phyloP scores from a whole-genome alignment of 2,797 vertebrate genomes.

The Margarornis squamiger region DNA sequence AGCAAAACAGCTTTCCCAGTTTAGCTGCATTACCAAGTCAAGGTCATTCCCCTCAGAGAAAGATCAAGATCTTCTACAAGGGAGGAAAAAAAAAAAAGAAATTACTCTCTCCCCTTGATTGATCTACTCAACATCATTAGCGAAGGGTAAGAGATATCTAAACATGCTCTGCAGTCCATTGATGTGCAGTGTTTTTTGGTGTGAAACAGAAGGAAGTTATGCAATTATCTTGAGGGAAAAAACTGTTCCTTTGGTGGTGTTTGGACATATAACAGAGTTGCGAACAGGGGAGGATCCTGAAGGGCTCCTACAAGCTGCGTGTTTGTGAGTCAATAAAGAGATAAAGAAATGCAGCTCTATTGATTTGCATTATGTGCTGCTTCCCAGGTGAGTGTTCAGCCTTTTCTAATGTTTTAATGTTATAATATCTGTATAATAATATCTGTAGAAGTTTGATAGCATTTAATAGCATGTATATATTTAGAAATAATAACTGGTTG shows the following conservation, averaged over 20 bases:
- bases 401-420: not conserved
- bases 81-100: not conserved
- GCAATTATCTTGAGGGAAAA: not conserved
- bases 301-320: not conserved
- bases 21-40: slow-evolving; percentile 41
- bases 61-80: slow-evolving; percentile 18
- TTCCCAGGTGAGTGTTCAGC: not conserved
- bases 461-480: not conserved
- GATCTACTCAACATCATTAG: slow-evolving; percentile 51
- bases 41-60: slow-evolving; percentile 44
- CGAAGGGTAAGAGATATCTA: not conserved
- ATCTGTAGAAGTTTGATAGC: not conserved
- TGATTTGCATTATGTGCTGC: not conserved
- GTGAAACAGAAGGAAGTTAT: slow-evolving; percentile 24
- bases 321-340: not conserved
- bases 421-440: not conserved
- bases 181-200: not conserved
- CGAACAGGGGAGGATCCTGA: not conserved
- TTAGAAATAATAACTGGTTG: not conserved
- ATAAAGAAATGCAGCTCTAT: not conserved
- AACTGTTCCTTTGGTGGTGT: not conserved
- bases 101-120: not conserved
- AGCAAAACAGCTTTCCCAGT: slow-evolving; percentile 34
- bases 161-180: not conserved
- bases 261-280: slow-evolving; percentile 14